phyloP scores from a whole-genome alignment of 2,113 vertebrate species.

The Coracopsis vasa region DNA sequence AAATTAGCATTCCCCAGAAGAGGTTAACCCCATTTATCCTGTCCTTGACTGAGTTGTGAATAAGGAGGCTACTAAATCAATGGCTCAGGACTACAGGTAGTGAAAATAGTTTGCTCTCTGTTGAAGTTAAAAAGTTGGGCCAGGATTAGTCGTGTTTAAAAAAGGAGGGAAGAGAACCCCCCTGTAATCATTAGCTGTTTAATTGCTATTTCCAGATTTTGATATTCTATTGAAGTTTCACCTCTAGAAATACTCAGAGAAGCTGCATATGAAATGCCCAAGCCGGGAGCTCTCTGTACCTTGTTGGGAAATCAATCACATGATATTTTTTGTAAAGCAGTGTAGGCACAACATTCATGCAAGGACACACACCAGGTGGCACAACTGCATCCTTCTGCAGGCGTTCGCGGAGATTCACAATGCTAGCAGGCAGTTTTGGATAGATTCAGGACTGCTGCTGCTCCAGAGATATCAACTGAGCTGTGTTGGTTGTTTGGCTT shows the following conservation, averaged over 20 bases:
- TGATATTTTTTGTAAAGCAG: background rate
- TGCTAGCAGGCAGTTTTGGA: background rate
- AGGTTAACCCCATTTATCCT: background rate
- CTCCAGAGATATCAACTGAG: background rate
- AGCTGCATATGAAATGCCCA: background rate
- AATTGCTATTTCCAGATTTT: background rate
- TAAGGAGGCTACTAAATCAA: background rate
- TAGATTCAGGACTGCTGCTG: background rate
- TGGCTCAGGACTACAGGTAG: background rate
- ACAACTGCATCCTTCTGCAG: background rate
- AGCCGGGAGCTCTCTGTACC: background rate
- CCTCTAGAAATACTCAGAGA: background rate
- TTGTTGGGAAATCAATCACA: rapidly evolving
- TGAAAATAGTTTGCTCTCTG: background rate
- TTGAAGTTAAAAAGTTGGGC: background rate
- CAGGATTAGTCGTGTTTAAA: background rate
- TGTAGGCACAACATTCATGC: rapidly evolving
- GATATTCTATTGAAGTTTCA: background rate
- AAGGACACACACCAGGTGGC: background rate
- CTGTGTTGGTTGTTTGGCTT: background rate
- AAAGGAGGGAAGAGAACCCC: background rate
- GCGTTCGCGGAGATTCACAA: background rate
- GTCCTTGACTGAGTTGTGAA: background rate
- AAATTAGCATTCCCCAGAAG: background rate
- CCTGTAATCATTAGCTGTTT: background rate